A percentile compares a stretch with the other conserved stretches of the same genome.
Conservation (phyloP, 2,888 invertebrate species). For the Coecobrya sp. region DNA sequence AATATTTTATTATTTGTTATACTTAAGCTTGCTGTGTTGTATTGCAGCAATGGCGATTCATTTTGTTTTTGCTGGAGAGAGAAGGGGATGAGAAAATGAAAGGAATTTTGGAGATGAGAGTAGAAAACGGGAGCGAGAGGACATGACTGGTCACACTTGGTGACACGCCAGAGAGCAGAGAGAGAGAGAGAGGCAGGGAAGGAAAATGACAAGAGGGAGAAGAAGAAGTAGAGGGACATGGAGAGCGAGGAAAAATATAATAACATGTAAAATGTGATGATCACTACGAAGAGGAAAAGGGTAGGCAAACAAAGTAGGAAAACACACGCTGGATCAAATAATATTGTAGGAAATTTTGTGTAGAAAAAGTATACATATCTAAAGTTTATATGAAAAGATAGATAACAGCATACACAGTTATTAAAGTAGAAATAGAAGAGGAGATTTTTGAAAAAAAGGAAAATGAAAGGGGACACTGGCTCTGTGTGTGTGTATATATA, state of each 20-base stretch:
- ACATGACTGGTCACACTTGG: constrained; percentile 81
- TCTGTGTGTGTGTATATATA: neutral
- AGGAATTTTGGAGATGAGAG: constrained; percentile 50
- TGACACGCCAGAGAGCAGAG: constrained; percentile 50
- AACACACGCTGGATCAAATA: neutral
- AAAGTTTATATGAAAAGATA: neutral
- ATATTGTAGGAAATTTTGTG: neutral
- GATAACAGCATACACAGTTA: neutral
- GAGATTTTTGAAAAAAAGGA: neutral
- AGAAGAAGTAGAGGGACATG: neutral
- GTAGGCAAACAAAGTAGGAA: neutral
- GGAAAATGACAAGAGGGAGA: neutral
- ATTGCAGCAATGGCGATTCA: constrained; percentile 49
- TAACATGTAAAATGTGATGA: neutral
- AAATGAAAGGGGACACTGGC: constrained; percentile 2
- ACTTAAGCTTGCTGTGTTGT: no score
- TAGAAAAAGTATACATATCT: neutral
- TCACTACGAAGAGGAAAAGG: neutral
- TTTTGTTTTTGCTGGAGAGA: neutral
- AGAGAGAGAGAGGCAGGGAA: constrained; percentile 2
- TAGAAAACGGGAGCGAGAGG: constrained; percentile 26
- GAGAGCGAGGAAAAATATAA: neutral
- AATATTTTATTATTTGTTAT: constrained; percentile 47
- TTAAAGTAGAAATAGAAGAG: neutral
- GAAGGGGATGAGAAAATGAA: constrained; percentile 1